Percentiles rank a stretch among this genome's conserved stretches.
Evolutionary conservation across 1,140 invertebrate species (phyloP).

Genomic region (Camponotus vicinus): DNA sequence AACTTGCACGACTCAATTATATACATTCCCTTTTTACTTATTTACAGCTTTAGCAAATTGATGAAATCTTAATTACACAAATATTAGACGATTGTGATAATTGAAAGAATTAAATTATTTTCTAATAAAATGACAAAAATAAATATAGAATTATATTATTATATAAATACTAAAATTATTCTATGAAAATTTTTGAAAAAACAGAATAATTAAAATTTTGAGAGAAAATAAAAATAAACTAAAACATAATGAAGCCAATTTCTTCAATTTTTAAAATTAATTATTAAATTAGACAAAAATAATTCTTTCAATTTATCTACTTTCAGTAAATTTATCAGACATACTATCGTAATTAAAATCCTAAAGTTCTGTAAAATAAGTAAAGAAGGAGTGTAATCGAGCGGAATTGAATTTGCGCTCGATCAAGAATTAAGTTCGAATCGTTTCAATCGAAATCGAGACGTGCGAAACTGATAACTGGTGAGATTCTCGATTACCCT

Average conservation of each 20-base stretch:
- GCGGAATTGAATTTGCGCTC: constrained; percentile 5
- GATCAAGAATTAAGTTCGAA: background rate
- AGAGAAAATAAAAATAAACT: too few relatives aligned
- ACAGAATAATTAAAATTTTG: too few relatives aligned
- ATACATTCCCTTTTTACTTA: constrained; percentile 5
- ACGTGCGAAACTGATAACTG: constrained; percentile 35
- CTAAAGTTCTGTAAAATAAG: background rate
- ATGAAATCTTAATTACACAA: too few relatives aligned
- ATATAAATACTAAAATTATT: background rate
- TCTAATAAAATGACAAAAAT: background rate
- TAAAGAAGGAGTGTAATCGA: constrained; percentile 21
- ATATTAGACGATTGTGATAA: background rate
- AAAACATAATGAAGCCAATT: background rate
- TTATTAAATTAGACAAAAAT: background rate
- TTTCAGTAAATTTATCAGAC: background rate
- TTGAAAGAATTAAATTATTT: background rate
- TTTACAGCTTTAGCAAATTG: background rate
- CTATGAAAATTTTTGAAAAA: background rate
- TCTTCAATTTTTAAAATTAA: background rate
- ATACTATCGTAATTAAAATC: background rate
- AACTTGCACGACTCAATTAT: constrained; percentile 5
- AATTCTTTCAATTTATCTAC: too few relatives aligned
- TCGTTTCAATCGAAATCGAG: background rate
- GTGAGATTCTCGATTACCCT: constrained; percentile 28
- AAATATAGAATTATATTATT: background rate